Evolutionary conservation across 64 coral and sea anemone species (phyloP).

Genomic region (Montipora cactus): DNA sequence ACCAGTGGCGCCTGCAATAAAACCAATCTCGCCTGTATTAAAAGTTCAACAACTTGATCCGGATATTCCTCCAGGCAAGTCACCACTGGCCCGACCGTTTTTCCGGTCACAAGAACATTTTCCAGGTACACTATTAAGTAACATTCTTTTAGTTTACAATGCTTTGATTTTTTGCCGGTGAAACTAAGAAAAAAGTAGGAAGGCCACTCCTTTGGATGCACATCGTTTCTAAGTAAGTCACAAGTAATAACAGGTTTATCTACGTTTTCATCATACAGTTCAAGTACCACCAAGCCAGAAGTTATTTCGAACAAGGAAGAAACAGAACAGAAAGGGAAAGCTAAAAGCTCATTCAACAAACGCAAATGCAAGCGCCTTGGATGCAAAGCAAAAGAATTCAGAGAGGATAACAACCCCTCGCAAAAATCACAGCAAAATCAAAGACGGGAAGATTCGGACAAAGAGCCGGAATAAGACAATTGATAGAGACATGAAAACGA

Average conservation of each 20-base stretch:
- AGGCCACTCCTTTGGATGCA: too few species aligned
- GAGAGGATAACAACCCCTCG: neutral
- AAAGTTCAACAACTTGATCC: neutral
- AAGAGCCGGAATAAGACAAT: neutral
- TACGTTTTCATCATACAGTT: neutral
- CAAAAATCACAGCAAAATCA: neutral
- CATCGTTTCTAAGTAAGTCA: too few species aligned
- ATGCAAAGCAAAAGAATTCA: neutral
- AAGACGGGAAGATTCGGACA: neutral
- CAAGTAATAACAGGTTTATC: too few species aligned
- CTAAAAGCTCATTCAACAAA: neutral
- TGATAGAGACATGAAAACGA: neutral
- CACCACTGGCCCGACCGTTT: neutral
- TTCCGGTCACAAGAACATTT: neutral
- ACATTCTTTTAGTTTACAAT: neutral
- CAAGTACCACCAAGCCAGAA: neutral
- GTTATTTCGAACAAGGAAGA: neutral
- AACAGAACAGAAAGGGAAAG: neutral
- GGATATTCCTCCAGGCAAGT: too few species aligned
- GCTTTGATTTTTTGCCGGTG: too few species aligned
- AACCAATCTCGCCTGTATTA: neutral
- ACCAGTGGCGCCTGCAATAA: neutral
- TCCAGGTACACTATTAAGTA: neutral
- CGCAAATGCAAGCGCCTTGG: neutral
- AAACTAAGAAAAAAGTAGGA: too few species aligned